phyloP scores from a whole-genome alignment of 2,888 invertebrate species.

The Trachelus stipa region DNA sequence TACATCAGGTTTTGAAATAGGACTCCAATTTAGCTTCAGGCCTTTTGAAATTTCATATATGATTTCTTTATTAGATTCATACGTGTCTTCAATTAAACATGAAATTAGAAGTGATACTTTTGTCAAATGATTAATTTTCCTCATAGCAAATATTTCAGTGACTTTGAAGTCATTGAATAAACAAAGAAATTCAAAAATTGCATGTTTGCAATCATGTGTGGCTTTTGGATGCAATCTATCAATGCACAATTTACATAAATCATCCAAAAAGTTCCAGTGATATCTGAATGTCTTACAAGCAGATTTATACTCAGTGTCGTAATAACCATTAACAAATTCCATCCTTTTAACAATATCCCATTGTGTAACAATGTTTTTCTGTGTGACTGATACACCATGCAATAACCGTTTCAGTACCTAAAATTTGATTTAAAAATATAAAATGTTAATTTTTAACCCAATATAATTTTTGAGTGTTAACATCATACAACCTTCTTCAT shows the following conservation, averaged over 20 bases:
- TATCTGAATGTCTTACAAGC: too few relatives aligned
- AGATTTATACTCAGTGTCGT: too few relatives aligned
- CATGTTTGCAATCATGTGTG: constrained; percentile 73
- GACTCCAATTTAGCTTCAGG: constrained; percentile 47
- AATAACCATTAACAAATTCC: neutral
- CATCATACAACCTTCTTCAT: constrained; percentile 75
- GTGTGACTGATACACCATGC: neutral
- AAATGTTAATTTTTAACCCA: neutral
- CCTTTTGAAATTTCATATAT: constrained; percentile 72
- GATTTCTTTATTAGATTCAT: constrained; percentile 80
- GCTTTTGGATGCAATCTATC: constrained; percentile 73
- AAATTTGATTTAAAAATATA: neutral
- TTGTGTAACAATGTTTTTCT: neutral
- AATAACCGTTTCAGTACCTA: neutral
- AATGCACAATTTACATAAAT: constrained; percentile 69
- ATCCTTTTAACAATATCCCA: neutral
- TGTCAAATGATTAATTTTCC: constrained; percentile 41
- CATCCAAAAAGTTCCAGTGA: constrained; percentile 67
- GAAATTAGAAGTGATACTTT: constrained; percentile 68
- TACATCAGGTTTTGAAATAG: constrained; percentile 37
- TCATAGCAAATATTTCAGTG: constrained; percentile 49
- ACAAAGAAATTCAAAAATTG: constrained; percentile 71
- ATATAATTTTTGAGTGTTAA: neutral
- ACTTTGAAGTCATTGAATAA: constrained; percentile 45
- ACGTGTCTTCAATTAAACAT: constrained; percentile 77